Conservation (phyloP, 2,797 vertebrate genomes). For the Mus spretus region DNA sequence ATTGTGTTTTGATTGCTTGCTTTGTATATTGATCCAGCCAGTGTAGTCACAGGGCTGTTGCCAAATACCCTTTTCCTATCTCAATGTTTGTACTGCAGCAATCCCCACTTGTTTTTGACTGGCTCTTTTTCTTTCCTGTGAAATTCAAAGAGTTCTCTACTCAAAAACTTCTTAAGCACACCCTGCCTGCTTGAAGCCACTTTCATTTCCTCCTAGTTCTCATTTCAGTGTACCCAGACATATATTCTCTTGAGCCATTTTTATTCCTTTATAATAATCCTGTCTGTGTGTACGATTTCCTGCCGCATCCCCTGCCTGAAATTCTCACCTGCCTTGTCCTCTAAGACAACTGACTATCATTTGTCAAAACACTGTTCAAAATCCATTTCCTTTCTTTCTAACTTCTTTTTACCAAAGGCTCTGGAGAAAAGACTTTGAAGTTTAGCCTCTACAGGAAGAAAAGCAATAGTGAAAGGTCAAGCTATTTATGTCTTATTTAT, state of each 20-base stretch:
- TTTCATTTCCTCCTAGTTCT: conserved; percentile 68
- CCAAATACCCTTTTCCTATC: conserved; percentile 31
- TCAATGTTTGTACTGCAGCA: neutral
- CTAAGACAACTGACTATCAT: conserved; percentile 50
- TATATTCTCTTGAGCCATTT: conserved; percentile 58
- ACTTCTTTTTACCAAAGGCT: conserved; percentile 33
- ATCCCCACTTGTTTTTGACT: conserved; percentile 55
- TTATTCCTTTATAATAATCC: conserved; percentile 70
- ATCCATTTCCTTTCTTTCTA: conserved; percentile 43
- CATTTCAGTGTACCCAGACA: conserved; percentile 46
- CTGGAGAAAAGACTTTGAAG: conserved; percentile 59
- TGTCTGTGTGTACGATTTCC: conserved; percentile 38
- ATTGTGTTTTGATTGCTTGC: conserved; percentile 58
- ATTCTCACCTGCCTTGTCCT: conserved; percentile 58
- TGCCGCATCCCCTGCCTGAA: conserved; percentile 26
- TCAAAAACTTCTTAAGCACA: conserved; percentile 60
- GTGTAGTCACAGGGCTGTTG: conserved; percentile 44
- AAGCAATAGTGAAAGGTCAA: conserved; percentile 48
- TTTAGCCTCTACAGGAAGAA: conserved; percentile 53
- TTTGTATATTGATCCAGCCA: conserved; percentile 28
- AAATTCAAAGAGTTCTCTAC: conserved; percentile 67
- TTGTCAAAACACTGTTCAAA: conserved; percentile 63
- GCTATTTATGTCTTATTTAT: conserved; percentile 30
- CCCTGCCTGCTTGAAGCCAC: neutral
- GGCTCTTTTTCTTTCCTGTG: conserved; percentile 44